Conservation (phyloP, 2,797 vertebrate genomes). For the Syngnathus acus region DNA sequence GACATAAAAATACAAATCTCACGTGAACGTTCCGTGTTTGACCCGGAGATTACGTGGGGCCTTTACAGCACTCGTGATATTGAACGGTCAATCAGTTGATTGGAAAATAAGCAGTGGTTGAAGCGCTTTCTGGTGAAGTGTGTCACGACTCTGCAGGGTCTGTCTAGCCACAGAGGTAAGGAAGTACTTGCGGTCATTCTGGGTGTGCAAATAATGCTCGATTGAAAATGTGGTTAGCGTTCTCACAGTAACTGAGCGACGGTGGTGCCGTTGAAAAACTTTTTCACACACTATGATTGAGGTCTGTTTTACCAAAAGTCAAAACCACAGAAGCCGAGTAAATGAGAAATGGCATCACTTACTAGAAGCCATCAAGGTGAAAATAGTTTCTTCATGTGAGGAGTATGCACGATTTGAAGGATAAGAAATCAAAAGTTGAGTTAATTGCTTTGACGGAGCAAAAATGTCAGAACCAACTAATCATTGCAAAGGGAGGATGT, state of each 20-base stretch:
- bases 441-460: neutral
- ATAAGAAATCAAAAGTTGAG: neutral
- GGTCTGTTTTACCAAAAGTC: neutral
- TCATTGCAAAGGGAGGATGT: too few species aligned
- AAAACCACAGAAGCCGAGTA: neutral
- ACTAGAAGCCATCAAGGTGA: neutral
- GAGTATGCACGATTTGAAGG: neutral
- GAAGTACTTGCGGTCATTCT: slow-evolving; percentile 24
- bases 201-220: slow-evolving; percentile 2
- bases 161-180: slow-evolving; percentile 10
- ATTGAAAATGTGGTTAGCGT: slow-evolving; percentile 25
- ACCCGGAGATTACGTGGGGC: neutral
- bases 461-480: too few species aligned
- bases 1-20: neutral
- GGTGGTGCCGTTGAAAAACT: neutral
- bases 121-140: neutral
- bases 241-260: slow-evolving; percentile 9
- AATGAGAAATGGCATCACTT: neutral
- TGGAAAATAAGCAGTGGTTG: neutral
- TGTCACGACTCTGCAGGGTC: neutral
- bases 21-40: neutral
- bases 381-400: neutral
- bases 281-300: neutral
- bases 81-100: slow-evolving; percentile 1
- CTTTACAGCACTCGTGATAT: neutral